Evolutionary conservation across 2,888 invertebrate species (phyloP).

Genomic region (Junonia oenone): DNA sequence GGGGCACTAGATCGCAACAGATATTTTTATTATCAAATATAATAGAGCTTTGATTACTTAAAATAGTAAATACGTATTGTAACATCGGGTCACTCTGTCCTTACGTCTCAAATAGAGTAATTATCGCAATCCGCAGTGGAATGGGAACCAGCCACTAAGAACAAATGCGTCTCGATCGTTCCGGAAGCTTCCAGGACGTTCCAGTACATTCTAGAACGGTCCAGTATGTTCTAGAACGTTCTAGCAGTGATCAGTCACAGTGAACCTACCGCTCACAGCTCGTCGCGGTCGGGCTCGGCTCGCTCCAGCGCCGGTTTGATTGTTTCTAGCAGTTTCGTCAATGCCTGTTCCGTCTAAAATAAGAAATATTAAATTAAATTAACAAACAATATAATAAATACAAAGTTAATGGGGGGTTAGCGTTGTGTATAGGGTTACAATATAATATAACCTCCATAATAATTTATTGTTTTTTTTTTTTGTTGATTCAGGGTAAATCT

Average conservation of each 20-base stretch:
- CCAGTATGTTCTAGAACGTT: too few relatives aligned
- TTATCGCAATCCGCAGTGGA: not conserved
- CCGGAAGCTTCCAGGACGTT: too few relatives aligned
- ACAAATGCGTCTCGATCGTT: not conserved
- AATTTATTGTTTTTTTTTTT: too few relatives aligned
- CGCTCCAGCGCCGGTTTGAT: slow-evolving; percentile 67
- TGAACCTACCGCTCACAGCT: slow-evolving; percentile 43
- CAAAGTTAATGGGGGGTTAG: too few relatives aligned
- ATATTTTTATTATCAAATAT: not conserved
- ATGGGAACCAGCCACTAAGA: slow-evolving; percentile 1
- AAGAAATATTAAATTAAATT: not conserved
- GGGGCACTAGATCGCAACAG: not conserved
- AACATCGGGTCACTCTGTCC: not conserved
- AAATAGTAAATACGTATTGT: not conserved
- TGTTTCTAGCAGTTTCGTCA: slow-evolving; percentile 84
- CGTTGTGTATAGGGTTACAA: too few relatives aligned
- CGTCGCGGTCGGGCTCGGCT: slow-evolving; percentile 42
- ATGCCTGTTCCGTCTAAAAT: slow-evolving; percentile 86
- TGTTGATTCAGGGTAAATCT: too few relatives aligned
- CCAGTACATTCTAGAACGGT: too few relatives aligned
- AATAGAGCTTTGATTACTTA: not conserved
- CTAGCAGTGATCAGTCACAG: not conserved
- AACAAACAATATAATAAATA: too few relatives aligned
- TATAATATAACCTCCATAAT: too few relatives aligned
- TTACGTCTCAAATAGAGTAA: not conserved